Evolutionary conservation across 1,140 invertebrate genomes (phyloP).

Genomic region (Zeugodacus cucurbitae): DNA sequence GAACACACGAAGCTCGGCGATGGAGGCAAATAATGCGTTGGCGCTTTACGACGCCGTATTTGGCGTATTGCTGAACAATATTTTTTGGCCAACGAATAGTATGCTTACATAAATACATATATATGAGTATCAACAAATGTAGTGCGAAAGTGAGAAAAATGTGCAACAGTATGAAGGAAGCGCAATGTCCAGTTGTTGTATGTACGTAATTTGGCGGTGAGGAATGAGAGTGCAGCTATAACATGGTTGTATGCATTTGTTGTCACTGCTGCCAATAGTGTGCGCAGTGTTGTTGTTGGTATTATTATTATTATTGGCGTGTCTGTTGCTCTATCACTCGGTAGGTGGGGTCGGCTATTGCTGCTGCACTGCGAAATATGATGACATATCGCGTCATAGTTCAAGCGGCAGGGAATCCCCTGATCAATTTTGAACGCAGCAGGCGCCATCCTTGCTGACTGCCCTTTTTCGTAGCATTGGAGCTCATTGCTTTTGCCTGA

Average conservation of each 20-base stretch:
- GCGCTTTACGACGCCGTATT: not conserved
- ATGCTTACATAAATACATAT: not conserved
- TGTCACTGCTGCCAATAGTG: not conserved
- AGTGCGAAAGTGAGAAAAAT: not conserved
- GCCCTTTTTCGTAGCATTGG: not conserved
- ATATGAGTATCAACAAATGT: not conserved
- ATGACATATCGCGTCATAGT: constrained; percentile 67
- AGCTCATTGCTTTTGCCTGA: not conserved
- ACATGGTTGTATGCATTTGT: not conserved
- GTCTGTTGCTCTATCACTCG: constrained; percentile 16
- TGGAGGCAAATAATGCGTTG: not conserved
- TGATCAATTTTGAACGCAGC: constrained; percentile 66
- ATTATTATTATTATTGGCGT: not conserved
- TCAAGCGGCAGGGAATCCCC: constrained; percentile 66
- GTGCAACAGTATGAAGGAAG: not conserved
- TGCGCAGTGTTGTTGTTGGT: not conserved
- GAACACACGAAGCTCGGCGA: not conserved
- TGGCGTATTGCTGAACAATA: not conserved
- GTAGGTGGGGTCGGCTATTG: constrained; percentile 10
- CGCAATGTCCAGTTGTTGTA: not conserved
- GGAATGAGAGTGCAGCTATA: not conserved
- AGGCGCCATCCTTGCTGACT: constrained; percentile 62
- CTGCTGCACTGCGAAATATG: constrained; percentile 56
- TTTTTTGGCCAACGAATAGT: not conserved
- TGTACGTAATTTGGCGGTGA: not conserved